phyloP scores from a whole-genome alignment of 2,888 invertebrate species.

The Galeruca laticollis region DNA sequence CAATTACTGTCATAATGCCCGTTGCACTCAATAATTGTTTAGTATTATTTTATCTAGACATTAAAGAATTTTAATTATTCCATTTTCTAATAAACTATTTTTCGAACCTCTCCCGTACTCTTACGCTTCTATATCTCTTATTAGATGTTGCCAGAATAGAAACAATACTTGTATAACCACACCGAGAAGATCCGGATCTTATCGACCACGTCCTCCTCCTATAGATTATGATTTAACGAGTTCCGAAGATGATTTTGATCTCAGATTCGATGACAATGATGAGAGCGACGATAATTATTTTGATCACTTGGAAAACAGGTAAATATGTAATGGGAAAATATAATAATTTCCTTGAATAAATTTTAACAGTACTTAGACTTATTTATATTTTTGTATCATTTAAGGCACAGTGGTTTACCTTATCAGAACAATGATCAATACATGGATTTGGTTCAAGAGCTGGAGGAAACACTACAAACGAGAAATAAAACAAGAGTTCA shows the following conservation, averaged over 20 bases:
- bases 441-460: slow-evolving; percentile 61
- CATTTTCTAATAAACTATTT: too few relatives aligned
- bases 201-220: slow-evolving; percentile 19
- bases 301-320: slow-evolving; percentile 5
- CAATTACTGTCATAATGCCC: too few relatives aligned
- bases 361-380: too few relatives aligned
- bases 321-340: neutral
- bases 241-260: slow-evolving; percentile 27
- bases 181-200: neutral
- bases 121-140: neutral
- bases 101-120: neutral
- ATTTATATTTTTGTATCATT: neutral
- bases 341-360: neutral
- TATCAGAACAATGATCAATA: slow-evolving; percentile 64
- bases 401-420: slow-evolving; percentile 54
- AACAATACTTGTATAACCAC: neutral
- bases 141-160: slow-evolving; percentile 2
- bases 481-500: slow-evolving; percentile 62
- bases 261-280: slow-evolving; percentile 16
- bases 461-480: slow-evolving; percentile 62
- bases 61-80: too few relatives aligned
- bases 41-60: too few relatives aligned
- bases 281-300: slow-evolving; percentile 19
- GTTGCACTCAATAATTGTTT: too few relatives aligned
- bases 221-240: slow-evolving; percentile 25